Percentiles rank a stretch among this genome's conserved stretches.
Conservation (phyloP, 2,113 vertebrate species). For the Regulus satrapa region DNA sequence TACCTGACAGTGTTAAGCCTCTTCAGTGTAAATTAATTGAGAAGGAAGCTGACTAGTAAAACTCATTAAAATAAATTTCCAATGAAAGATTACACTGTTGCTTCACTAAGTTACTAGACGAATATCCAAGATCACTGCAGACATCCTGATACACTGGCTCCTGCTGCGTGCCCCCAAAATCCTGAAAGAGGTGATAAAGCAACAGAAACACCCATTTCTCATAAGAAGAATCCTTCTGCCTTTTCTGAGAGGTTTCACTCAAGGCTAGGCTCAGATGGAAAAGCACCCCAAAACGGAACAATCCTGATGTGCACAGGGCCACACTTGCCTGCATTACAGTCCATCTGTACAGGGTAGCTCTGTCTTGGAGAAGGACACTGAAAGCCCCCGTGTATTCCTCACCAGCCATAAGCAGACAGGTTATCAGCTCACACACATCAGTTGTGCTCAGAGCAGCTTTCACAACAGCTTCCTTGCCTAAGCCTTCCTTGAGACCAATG, state of each 20-base stretch:
- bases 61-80: background rate
- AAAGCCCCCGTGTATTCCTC: background rate
- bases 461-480: background rate
- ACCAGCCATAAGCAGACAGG: background rate
- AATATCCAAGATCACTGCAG: background rate
- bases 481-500: background rate
- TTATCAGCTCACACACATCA: background rate
- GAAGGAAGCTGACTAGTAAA: background rate
- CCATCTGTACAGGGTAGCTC: background rate
- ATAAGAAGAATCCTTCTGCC: background rate
- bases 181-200: background rate
- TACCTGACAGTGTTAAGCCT: background rate
- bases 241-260: background rate
- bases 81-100: background rate
- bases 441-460: background rate
- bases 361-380: background rate
- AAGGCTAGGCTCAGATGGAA: background rate
- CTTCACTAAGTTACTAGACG: background rate
- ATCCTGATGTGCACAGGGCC: background rate
- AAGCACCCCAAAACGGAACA: background rate
- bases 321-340: fast-evolving
- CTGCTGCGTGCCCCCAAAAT: background rate
- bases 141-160: background rate
- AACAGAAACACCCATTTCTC: background rate
- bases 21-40: background rate